Percentiles rank a stretch among this genome's conserved stretches.
These are phyloP conservation scores for Vandiemenella viatica DNA, from an alignment of 2,888 invertebrate species.

Conservation along the genomic window DNA sequence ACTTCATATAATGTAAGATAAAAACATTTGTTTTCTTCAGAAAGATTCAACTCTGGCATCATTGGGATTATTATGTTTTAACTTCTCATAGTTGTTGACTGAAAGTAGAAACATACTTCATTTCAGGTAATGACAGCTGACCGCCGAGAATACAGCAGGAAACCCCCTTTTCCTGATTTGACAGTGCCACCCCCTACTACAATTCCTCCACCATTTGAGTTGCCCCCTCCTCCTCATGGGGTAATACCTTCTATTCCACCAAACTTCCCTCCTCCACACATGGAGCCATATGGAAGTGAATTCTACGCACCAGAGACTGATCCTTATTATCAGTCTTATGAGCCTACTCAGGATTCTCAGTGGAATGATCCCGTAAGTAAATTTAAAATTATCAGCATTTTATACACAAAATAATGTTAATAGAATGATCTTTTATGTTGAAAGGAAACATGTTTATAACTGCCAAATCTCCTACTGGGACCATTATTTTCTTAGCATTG, in stretches of 20 bases:
- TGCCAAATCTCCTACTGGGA: not conserved
- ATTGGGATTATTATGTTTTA: no score
- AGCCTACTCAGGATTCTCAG: constrained; percentile 57
- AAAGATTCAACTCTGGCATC: no score
- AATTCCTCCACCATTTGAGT: constrained; percentile 22
- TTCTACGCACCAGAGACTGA: constrained; percentile 22
- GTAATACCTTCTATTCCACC: constrained; percentile 20
- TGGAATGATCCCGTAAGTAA: constrained; percentile 39
- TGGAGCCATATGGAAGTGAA: constrained; percentile 16
- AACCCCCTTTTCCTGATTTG: constrained; percentile 46
- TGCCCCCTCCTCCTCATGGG: constrained; percentile 23
- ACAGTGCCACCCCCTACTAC: constrained; percentile 41
- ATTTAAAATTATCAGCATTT: not conserved
- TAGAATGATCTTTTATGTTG: not conserved
- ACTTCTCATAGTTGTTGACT: no score
- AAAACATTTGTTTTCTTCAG: no score
- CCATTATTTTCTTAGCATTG: not conserved
- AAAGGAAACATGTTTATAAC: no score
- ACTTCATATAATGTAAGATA: no score
- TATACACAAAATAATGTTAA: not conserved
- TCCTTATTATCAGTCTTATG: constrained; percentile 42
- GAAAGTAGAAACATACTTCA: no score
- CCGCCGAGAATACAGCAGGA: constrained; percentile 66
- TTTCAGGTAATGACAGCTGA: constrained; percentile 80
- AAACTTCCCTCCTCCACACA: constrained; percentile 7